These are phyloP conservation scores for Pecten maximus DNA, from an alignment of 2,888 invertebrate genomes.

Conservation along the genomic window DNA sequence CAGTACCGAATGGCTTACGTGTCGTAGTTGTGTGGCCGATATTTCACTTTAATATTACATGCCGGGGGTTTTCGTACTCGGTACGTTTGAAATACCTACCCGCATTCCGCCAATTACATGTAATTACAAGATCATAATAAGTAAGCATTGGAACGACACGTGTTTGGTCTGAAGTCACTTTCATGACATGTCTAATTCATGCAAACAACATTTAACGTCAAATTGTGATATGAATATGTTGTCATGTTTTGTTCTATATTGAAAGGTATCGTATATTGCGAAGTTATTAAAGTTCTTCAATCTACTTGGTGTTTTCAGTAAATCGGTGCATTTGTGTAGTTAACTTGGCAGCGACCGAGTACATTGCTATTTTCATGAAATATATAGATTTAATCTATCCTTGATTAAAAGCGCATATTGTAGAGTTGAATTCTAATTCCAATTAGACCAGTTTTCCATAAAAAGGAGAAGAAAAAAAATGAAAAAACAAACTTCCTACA, in stretches of 20 bases:
- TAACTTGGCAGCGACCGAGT: no score
- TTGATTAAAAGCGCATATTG: no score
- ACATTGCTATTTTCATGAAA: no score
- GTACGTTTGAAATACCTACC: constrained; percentile 10
- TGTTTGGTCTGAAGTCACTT: neutral
- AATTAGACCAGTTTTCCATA: no score
- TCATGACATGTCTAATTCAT: neutral
- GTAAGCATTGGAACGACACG: neutral
- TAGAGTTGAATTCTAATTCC: no score
- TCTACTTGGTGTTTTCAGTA: no score
- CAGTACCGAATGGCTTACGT: constrained; percentile 3
- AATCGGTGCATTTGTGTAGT: no score
- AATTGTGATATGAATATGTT: neutral
- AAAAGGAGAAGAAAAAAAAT: no score
- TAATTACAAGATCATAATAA: constrained; percentile 10
- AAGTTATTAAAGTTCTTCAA: no score
- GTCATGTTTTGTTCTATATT: neutral
- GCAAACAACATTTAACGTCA: neutral
- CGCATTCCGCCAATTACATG: constrained; percentile 11
- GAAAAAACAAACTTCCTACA: no score
- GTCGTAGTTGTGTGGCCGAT: neutral
- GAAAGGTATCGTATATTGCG: neutral
- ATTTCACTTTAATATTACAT: neutral
- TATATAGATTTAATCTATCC: no score
- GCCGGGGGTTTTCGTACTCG: constrained; percentile 9